Base-by-base conservation (phyloP, 2,888 invertebrate species). In the Eustalomyia histrio region DNA sequence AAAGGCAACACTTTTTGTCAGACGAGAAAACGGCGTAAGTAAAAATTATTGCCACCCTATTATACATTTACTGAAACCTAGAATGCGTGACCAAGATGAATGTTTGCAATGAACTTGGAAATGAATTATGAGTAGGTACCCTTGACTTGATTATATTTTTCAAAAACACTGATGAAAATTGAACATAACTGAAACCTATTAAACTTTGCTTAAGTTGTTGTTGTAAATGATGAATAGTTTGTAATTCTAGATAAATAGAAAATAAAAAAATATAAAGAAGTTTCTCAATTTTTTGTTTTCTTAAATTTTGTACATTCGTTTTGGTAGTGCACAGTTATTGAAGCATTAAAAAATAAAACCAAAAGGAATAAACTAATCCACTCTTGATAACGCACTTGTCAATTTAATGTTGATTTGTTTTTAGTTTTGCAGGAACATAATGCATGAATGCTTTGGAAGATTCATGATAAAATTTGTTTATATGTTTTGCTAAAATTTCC, bases 31-130 rank as follows among this genome's bases (percentile, higher is more conserved):
- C n/a, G n/a, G n/a, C n/a, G n/a, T n/a, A n/a, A n/a, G 4, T 7
- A 29, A 29, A 1, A 29, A 7, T 29, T 3, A 29, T 6, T 55
- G 17, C 47, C 14, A 35, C 55, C 7, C 1, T 21, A 18, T 24
- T 8, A 2, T 24, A 29, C 9, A 16, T n/a, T 21, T 69, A 18
- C 24, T 58, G 47, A 67, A 14, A 67, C 63, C 18, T 64, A 21
- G 14, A 64, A 68, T 67, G 73, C 78, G 67, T 83, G 84, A 83
- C 83, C 83, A 82, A 82, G 83, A 83, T 83, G 76, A 83, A 84
- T 83, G 80, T 83, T 82, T 82, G 83, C 84, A 83, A 78, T 85
- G 85, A 85, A 86, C 85, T 84, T 85, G 85, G 85, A 84, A 84
- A 82, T 84, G 83, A 84, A 78, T 84, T 84, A 85, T 85, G 82